Evolutionary conservation across 2,888 invertebrate species (phyloP).

Genomic region (Nipponacmea schrenckii): DNA sequence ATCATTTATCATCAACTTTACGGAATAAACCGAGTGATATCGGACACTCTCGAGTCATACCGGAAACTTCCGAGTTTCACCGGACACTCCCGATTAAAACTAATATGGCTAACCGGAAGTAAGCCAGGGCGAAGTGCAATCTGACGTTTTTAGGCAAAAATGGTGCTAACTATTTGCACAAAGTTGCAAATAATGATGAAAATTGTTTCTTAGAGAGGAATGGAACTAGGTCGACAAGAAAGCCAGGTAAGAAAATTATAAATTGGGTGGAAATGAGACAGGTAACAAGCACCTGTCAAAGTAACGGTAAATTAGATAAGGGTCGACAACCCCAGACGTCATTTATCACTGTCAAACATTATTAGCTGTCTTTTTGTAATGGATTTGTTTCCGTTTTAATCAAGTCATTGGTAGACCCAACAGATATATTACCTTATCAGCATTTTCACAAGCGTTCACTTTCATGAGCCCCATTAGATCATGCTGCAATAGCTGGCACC

Average conservation of each 20-base stretch:
- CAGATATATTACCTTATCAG: too few species aligned
- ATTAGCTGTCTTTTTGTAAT: neutral
- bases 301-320: neutral
- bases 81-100: constrained; percentile 15
- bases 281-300: neutral
- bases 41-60: neutral
- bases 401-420: too few species aligned
- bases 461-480: too few species aligned
- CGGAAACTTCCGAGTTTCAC: constrained; percentile 17
- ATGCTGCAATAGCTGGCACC: too few species aligned
- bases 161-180: constrained; percentile 5
- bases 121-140: constrained; percentile 33
- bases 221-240: constrained; percentile 52
- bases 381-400: too few species aligned
- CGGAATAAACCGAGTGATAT: neutral
- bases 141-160: constrained; percentile 10
- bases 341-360: neutral
- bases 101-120: constrained; percentile 53
- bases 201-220: constrained; percentile 33
- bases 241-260: constrained; percentile 40
- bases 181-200: constrained; percentile 21
- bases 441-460: too few species aligned
- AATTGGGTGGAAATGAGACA: neutral
- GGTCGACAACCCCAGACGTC: neutral
- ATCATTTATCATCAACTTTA: neutral